Evolutionary conservation across 2,888 invertebrate species (phyloP), one percentile per base, ranked within the genome.

Genomic region (Lasiommata megera): DNA sequence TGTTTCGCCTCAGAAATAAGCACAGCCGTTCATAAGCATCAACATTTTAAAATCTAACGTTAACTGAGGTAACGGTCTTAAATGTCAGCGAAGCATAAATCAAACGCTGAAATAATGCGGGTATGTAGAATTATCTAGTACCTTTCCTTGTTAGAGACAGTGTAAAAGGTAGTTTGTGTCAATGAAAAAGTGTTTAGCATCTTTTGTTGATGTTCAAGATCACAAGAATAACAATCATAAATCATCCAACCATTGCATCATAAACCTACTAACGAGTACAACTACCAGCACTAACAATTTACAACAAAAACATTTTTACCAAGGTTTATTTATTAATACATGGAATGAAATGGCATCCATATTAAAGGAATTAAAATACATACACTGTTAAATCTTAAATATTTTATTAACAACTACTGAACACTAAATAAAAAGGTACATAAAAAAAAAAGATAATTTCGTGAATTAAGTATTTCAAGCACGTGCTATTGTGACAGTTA

Each of bases 1-100:
- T 9, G 52, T 37, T 18, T 41, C 29, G 40, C 17, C 18, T 28
- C 48, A 28, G 29, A 52, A 34, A 46, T 46, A 2, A 17, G 47
- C 47, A 48, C 8, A 17, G 16, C 34, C n/a, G 6, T 46, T 47
- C 17, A 31, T n/a, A 6, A 31, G 46, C 31, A 17, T 9, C 36
- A 12, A 36, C 17, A n/a, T 37, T 44, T 51, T 44, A 12, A 56
- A 41, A 46, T 23, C 23, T 57, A 51, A 14, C 37, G 53, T 54
- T n/a, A 29, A 41, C 29, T 14, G 12, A n/a, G 0, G 5, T 12
- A 28, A 43, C 23, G 28, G 41, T 43, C 23, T 17, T 12, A 43
- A 43, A 12, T 23, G 23, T 28, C 23, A 23, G 18, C n/a, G n/a
- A 3, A 34, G 34, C 34, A 34, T 34, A 11, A 11, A 34, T 34